phyloP scores from a whole-genome alignment of 1,140 invertebrate genomes.

The Bilobella aurantiaca region DNA sequence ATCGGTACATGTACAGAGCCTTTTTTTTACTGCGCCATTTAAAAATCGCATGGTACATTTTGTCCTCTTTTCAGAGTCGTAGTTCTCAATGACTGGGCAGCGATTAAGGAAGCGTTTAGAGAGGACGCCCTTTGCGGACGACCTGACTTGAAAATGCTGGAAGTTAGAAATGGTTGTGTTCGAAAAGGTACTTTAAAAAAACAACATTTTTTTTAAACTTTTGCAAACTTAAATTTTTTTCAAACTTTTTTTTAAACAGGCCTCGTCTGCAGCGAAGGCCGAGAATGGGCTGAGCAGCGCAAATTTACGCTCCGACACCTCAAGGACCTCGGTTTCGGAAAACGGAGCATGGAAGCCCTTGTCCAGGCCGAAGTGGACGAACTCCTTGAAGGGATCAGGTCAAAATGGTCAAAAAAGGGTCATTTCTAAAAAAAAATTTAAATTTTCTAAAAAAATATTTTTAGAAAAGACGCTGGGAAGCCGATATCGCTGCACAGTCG shows the following conservation, averaged over 20 bases:
- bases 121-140: constrained; percentile 31
- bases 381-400: constrained; percentile 22
- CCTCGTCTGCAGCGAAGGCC: constrained; percentile 34
- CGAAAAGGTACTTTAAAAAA: constrained; percentile 20
- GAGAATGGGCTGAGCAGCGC: constrained; percentile 30
- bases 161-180: constrained; percentile 32
- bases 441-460: not conserved
- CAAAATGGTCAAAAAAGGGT: not conserved
- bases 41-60: not conserved
- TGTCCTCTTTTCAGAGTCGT: constrained; percentile 22
- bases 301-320: constrained; percentile 33
- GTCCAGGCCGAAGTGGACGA: constrained; percentile 31
- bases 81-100: constrained; percentile 30
- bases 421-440: constrained; percentile 1
- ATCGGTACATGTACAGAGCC: constrained; percentile 21
- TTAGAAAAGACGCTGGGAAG: constrained; percentile 21
- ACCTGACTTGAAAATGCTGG: constrained; percentile 33
- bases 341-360: constrained; percentile 26
- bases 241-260: constrained; percentile 19
- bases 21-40: constrained; percentile 2
- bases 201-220: too few species aligned
- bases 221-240: too few species aligned
- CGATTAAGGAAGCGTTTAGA: constrained; percentile 33
- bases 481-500: constrained; percentile 20
- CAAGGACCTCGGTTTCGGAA: constrained; percentile 30